Base-by-base conservation (phyloP, 2,888 invertebrate genomes). In the Caenorhabditis sp. region DNA sequence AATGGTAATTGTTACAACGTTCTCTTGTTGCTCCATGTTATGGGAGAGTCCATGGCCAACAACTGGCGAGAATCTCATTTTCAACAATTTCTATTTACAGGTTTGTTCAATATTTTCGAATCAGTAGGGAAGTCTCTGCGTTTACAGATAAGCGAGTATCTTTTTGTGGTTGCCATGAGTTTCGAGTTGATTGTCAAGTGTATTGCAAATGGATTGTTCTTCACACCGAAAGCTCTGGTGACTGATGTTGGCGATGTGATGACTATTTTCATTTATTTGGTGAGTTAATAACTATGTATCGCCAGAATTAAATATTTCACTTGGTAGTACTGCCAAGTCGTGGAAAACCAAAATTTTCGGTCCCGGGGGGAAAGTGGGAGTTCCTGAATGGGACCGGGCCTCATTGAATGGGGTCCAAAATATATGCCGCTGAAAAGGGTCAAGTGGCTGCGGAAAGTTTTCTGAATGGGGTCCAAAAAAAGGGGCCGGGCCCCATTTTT, bases 11-110 rank as follows among this genome's bases (percentile, higher is more conserved):
- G 94, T 95, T 60, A 99, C 99, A 0, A 97, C 97, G 0, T 90
- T 97, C 10, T 97, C 97, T 0, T 99, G 97, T 88, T 92, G 95
- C 65, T 97, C 97, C 0, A 97, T 99, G 97, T 95, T 97, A 93
- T 95, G 97, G 88, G 99, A 99, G 90, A 96, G 95, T 0, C 97
- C 99, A 0, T 92, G 92, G 64, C 87, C 87, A 12, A 77, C 79
- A 4, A 84, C 80, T 17, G 87, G 87, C 4, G 83, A 87, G 58
- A 81, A 85, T 62, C 62, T 97, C 72, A 94, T 99, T 24, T 95
- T 95, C 93, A 94, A 97, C 87, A 93, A 95, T 80, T 93, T 93
- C 19, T 92, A 93, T 21, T 89, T 96, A 54, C 95, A 95, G 85
- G 92, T 95, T 12, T 31, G 57, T 24, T 54, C 27, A 36, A 50